Evolutionary conservation across 2,888 invertebrate species (phyloP).

Genomic region (Philonicus albiceps): DNA sequence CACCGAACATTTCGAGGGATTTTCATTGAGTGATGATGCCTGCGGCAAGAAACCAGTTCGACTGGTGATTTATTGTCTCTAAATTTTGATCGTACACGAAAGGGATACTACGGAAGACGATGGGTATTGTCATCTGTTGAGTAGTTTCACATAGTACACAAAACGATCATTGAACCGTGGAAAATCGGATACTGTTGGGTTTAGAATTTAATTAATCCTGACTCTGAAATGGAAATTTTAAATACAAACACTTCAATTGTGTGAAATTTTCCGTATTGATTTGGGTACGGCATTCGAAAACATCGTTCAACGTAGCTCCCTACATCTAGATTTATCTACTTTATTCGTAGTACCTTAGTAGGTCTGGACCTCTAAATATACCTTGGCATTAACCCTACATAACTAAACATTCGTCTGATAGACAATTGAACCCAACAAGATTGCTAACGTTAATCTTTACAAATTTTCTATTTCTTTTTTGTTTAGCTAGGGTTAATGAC

Average conservation of each 20-base stretch:
- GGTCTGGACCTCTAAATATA: too few relatives aligned
- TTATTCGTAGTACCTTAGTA: too few relatives aligned
- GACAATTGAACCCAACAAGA: too few relatives aligned
- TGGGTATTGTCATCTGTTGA: background rate
- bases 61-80: background rate
- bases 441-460: too few relatives aligned
- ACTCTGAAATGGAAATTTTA: background rate
- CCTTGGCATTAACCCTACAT: too few relatives aligned
- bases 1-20: background rate
- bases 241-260: background rate
- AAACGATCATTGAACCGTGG: background rate
- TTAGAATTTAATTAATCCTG: background rate
- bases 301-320: too few relatives aligned
- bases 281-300: too few relatives aligned
- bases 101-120: background rate
- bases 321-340: too few relatives aligned
- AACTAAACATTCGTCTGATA: too few relatives aligned
- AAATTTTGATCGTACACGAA: background rate
- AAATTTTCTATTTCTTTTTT: too few relatives aligned
- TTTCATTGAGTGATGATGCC: background rate
- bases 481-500: too few relatives aligned
- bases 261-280: too few relatives aligned
- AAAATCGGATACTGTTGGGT: background rate
- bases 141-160: background rate
- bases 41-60: background rate